A percentile compares a stretch with the other conserved stretches of the same genome.
phyloP scores from a whole-genome alignment of 2,888 invertebrate species.

The Melangyna quadrimaculata region DNA sequence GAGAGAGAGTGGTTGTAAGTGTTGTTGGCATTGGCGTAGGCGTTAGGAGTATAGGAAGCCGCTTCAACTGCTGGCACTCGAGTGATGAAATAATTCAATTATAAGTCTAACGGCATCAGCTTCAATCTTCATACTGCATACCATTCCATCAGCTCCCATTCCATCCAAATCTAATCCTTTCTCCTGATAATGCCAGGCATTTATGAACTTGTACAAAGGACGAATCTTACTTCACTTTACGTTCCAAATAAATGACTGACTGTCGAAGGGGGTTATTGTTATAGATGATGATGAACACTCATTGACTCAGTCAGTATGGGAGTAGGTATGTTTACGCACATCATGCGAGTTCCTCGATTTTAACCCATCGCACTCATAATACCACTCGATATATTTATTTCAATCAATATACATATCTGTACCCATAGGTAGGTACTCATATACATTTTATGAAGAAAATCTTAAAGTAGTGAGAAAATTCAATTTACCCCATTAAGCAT shows the following conservation, averaged over 20 bases:
- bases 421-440: not conserved
- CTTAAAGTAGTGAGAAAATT: conserved; percentile 68
- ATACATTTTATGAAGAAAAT: conserved; percentile 5
- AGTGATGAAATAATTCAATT: conserved; percentile 72
- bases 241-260: conserved; percentile 9
- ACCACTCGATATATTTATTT: not conserved
- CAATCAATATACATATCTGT: not conserved
- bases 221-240: conserved; percentile 45
- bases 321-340: conserved; percentile 68
- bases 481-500: conserved; percentile 63
- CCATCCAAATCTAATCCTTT: conserved; percentile 60
- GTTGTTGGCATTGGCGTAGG: not conserved
- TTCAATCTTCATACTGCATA: conserved; percentile 45
- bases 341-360: conserved; percentile 39
- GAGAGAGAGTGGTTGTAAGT: not conserved
- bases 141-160: conserved; percentile 5
- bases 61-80: conserved; percentile 34
- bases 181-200: conserved; percentile 35
- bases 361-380: not conserved
- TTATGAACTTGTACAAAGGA: conserved; percentile 61
- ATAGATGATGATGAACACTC: conserved; percentile 39
- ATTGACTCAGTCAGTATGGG: conserved; percentile 60
- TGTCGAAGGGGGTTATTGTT: not conserved
- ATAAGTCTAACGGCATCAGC: conserved; percentile 69
- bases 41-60: not conserved